These are phyloP conservation scores for Tangara arthus DNA, from an alignment of 2,797 vertebrate genomes.

Conservation along the genomic window DNA sequence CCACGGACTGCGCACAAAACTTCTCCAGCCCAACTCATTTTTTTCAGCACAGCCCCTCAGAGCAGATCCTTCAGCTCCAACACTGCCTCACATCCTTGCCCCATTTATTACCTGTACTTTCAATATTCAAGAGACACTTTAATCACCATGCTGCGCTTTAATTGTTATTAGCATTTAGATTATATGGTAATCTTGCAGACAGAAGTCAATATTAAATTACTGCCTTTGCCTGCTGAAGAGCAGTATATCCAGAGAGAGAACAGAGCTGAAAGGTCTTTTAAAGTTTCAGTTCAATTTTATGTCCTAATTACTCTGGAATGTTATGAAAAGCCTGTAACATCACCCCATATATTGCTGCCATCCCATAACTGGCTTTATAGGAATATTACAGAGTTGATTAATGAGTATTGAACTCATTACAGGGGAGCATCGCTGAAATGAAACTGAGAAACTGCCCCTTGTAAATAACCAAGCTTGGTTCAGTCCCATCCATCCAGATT, in stretches of 20 bases:
- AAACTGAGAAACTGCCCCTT: background rate
- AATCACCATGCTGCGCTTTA: conserved; percentile 37
- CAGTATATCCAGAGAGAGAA: background rate
- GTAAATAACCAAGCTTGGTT: background rate
- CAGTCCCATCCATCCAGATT: background rate
- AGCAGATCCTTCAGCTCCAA: background rate
- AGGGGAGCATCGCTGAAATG: conserved; percentile 6
- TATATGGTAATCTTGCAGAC: conserved; percentile 56
- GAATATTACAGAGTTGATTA: background rate
- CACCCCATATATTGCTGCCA: conserved; percentile 36
- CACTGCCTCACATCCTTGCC: background rate
- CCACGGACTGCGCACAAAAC: background rate
- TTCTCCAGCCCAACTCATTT: background rate
- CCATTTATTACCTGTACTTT: conserved; percentile 35
- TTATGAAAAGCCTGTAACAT: conserved; percentile 38
- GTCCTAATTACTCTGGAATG: conserved; percentile 56
- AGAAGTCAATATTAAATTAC: conserved; percentile 71
- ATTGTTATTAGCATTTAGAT: conserved; percentile 71
- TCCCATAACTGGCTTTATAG: conserved; percentile 37
- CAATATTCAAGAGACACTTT: conserved; percentile 47
- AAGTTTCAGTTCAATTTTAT: conserved; percentile 65
- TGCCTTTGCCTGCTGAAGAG: conserved; percentile 22
- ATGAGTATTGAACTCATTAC: conserved; percentile 1
- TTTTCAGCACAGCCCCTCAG: background rate
- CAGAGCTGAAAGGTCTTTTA: conserved; percentile 26